Percentiles rank a stretch among this genome's conserved stretches.
Conservation (phyloP, 2,113 vertebrate genomes). For the Budorcas taxicolor region DNA sequence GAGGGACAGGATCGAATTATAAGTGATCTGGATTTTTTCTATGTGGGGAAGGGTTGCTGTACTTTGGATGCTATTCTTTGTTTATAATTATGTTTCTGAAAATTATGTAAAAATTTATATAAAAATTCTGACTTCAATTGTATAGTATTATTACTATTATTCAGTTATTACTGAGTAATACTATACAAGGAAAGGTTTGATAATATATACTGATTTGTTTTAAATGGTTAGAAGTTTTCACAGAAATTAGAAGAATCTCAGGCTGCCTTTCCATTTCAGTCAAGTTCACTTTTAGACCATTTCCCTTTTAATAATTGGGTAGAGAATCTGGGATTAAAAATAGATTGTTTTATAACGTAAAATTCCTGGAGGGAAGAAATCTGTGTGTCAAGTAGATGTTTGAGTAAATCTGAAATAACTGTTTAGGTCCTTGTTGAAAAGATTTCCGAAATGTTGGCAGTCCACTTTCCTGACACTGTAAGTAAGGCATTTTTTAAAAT, state of each 20-base stretch:
- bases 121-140: neutral
- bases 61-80: neutral
- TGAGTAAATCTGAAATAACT: slow-evolving; percentile 12
- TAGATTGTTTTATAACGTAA: slow-evolving; percentile 26
- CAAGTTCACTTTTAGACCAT: neutral
- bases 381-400: neutral
- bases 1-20: neutral
- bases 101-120: neutral
- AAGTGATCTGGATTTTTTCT: neutral
- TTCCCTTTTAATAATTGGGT: slow-evolving; percentile 1
- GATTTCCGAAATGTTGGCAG: neutral
- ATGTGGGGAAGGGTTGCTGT: neutral
- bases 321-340: neutral
- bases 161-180: neutral
- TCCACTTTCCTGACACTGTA: neutral
- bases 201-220: neutral
- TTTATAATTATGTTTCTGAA: neutral
- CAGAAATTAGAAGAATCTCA: neutral
- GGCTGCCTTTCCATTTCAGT: neutral
- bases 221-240: neutral
- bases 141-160: neutral
- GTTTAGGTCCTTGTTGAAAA: neutral
- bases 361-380: neutral
- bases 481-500: neutral
- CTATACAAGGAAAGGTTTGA: neutral